These are phyloP conservation scores for Stomatorhinus ivindoensis DNA, from an alignment of 2,113 vertebrate genomes.

Conservation along the genomic window DNA sequence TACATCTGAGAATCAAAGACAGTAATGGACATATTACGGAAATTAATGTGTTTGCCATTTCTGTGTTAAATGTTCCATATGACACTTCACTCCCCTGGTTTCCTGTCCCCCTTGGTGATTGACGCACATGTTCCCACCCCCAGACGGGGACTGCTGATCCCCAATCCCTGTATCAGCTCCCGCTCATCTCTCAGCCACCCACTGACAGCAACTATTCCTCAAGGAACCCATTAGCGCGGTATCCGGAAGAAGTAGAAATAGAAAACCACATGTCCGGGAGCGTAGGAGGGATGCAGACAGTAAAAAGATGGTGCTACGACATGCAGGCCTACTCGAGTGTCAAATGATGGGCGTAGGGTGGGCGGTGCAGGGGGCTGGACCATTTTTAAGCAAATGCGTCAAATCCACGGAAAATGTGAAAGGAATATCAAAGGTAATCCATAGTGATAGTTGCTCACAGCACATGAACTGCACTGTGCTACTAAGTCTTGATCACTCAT, in stretches of 20 bases:
- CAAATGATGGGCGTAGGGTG: not conserved
- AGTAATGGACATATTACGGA: not conserved
- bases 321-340: slow-evolving; percentile 6
- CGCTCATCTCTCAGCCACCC: slow-evolving; percentile 26
- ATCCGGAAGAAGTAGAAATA: slow-evolving; percentile 29
- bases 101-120: slow-evolving; percentile 12
- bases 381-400: not conserved
- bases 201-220: slow-evolving; percentile 27
- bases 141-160: slow-evolving; percentile 17
- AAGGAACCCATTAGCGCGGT: slow-evolving; percentile 23
- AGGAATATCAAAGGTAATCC: not conserved
- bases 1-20: not conserved
- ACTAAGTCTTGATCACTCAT: not conserved
- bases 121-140: slow-evolving; percentile 17
- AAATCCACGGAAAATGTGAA: not conserved
- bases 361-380: not conserved
- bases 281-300: slow-evolving; percentile 24
- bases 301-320: slow-evolving; percentile 18
- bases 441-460: not conserved
- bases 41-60: not conserved
- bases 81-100: slow-evolving; percentile 2
- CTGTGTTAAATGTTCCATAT: not conserved
- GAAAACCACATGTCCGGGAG: slow-evolving; percentile 27
- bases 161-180: slow-evolving; percentile 14
- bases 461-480: not conserved